These are phyloP conservation scores for Cheilosia vernalis DNA, from an alignment of 2,888 invertebrate species.

Conservation along the genomic window DNA sequence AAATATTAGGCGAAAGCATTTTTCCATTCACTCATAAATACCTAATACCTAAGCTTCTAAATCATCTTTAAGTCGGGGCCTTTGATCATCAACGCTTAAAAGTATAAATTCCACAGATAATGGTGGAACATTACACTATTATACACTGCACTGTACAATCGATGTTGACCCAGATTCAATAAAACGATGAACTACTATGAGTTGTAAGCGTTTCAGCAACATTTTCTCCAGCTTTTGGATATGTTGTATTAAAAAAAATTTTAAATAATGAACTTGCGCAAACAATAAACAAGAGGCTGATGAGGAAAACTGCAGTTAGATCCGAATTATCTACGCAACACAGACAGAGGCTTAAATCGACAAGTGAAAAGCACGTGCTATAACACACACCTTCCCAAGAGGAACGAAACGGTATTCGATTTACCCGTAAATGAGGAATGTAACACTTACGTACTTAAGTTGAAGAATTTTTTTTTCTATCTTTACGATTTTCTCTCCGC, in stretches of 20 bases:
- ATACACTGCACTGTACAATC: conserved; percentile 32
- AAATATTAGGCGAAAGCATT: background rate
- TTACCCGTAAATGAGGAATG: conserved; percentile 39
- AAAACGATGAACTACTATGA: conserved; percentile 35
- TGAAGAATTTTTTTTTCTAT: conserved; percentile 9
- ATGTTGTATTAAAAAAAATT: conserved; percentile 35
- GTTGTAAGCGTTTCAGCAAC: conserved; percentile 12
- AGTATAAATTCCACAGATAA: conserved; percentile 1
- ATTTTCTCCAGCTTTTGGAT: conserved; percentile 51
- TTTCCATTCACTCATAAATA: background rate
- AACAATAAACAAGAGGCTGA: conserved; percentile 1
- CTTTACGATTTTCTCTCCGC: background rate
- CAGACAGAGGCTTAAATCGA: conserved; percentile 8
- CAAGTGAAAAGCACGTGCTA: conserved; percentile 58
- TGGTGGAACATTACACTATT: conserved; percentile 8
- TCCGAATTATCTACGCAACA: conserved; percentile 51
- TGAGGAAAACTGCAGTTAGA: conserved; percentile 47
- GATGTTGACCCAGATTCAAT: conserved; percentile 45
- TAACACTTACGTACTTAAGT: conserved; percentile 49
- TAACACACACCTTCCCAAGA: conserved; percentile 49
- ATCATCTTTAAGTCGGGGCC: conserved; percentile 16
- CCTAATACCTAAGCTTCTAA: background rate
- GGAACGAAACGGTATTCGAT: conserved; percentile 48
- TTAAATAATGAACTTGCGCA: conserved; percentile 22
- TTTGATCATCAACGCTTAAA: conserved; percentile 22